A percentile compares a stretch with the other conserved stretches of the same genome.
phyloP scores from a whole-genome alignment of 2,113 vertebrate species.

The Mirza zaza region DNA sequence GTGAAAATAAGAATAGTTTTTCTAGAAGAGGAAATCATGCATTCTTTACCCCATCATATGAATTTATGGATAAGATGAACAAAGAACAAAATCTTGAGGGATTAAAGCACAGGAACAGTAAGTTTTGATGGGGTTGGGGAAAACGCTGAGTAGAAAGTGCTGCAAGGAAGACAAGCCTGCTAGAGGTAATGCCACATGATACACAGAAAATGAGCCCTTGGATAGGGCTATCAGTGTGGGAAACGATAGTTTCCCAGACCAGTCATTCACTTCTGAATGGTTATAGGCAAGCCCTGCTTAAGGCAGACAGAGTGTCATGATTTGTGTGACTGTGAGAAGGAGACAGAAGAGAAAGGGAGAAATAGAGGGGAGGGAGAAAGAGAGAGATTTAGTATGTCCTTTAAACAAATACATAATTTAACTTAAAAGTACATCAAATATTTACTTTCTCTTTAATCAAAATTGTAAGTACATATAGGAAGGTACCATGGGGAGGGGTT shows the following conservation, averaged over 20 bases:
- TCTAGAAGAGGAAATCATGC: not conserved
- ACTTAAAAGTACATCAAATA: not conserved
- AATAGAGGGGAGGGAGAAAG: too few relatives aligned
- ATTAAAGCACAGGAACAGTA: not conserved
- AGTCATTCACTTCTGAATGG: not conserved
- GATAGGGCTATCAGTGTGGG: fast-evolving
- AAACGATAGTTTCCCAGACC: not conserved
- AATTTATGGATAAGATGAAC: not conserved
- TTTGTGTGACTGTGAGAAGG: not conserved
- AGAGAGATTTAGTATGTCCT: not conserved
- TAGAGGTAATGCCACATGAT: fast-evolving
- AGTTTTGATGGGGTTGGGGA: fast-evolving
- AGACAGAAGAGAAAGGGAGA: not conserved
- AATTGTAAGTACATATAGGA: not conserved
- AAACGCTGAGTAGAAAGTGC: not conserved
- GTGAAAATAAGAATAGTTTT: not conserved
- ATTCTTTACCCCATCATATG: not conserved
- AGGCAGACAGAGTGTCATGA: not conserved
- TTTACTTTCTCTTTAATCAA: not conserved
- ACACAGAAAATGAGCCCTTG: not conserved
- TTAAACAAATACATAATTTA: not conserved
- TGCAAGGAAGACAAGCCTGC: not conserved
- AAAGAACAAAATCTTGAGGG: not conserved
- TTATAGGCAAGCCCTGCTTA: not conserved
- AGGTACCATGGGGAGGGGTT: not conserved